Evolutionary conservation across 2,888 invertebrate genomes (phyloP).

Genomic region (Drosophila algonquin): DNA sequence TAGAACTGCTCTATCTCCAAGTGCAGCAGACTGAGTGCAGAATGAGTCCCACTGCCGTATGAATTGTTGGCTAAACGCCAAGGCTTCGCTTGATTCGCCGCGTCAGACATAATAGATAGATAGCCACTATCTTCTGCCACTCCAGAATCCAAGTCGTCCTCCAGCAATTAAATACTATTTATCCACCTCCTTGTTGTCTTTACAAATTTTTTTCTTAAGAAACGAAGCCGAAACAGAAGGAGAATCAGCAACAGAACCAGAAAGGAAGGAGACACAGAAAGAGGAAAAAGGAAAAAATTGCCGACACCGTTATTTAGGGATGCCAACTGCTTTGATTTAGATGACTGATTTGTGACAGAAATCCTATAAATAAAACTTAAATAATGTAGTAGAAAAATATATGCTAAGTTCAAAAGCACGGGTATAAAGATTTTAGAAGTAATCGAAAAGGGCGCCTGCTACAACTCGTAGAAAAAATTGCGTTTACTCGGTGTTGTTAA

Average conservation of each 20-base stretch:
- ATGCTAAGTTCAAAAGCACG: not conserved
- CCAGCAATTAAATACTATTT: not conserved
- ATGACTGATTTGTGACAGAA: not conserved
- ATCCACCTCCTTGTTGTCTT: not conserved
- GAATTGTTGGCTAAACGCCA: slow-evolving; percentile 46
- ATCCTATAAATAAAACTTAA: not conserved
- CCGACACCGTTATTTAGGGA: not conserved
- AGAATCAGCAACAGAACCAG: not conserved
- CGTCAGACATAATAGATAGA: slow-evolving; percentile 38
- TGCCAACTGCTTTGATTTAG: not conserved
- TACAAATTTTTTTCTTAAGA: not conserved
- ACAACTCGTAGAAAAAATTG: not conserved
- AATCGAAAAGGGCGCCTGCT: not conserved
- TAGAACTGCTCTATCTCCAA: slow-evolving; percentile 68
- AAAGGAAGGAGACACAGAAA: not conserved
- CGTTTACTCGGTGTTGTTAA: not conserved
- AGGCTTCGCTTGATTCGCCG: slow-evolving; percentile 33
- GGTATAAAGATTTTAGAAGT: not conserved
- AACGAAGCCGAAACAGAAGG: not conserved
- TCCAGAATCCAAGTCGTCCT: not conserved
- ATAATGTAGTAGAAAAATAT: not conserved
- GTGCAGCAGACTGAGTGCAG: slow-evolving; percentile 46
- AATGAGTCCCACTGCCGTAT: slow-evolving; percentile 53
- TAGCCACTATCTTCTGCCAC: not conserved
- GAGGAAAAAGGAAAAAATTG: not conserved